phyloP scores from a whole-genome alignment of 2,888 invertebrate species.

The Merodon equestris region DNA sequence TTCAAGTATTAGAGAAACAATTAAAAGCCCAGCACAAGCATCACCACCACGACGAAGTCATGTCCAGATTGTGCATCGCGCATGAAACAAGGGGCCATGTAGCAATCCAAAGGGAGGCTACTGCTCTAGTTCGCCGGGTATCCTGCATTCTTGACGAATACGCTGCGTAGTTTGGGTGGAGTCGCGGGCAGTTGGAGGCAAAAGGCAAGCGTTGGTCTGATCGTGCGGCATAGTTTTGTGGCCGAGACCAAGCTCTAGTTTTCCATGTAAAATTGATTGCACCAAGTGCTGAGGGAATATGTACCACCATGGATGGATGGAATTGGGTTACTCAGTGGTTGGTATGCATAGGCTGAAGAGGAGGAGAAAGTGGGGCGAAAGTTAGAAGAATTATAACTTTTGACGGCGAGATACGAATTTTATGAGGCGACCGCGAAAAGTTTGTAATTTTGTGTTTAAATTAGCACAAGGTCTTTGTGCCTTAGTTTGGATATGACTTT shows the following conservation, averaged over 20 bases:
- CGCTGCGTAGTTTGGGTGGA: conserved; percentile 11
- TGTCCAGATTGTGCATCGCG: too few species aligned
- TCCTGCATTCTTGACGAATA: conserved; percentile 45
- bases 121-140: conserved; percentile 14
- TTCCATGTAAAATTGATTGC: conserved; percentile 48
- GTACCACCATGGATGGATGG: too few species aligned
- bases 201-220: conserved; percentile 8
- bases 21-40: conserved; percentile 37
- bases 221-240: conserved; percentile 29
- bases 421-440: too few species aligned
- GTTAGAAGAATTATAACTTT: too few species aligned
- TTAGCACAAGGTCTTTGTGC: too few species aligned
- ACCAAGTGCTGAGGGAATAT: conserved; percentile 12
- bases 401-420: too few species aligned
- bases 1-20: conserved; percentile 64
- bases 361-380: too few species aligned
- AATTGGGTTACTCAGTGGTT: conserved; percentile 3
- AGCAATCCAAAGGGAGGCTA: neutral
- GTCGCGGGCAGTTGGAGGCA: too few species aligned
- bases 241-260: conserved; percentile 13
- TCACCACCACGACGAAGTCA: too few species aligned
- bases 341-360: too few species aligned
- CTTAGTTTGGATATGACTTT: too few species aligned
- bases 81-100: neutral
- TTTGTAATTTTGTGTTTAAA: too few species aligned